Evolutionary conservation across 2,113 vertebrate species (phyloP).

Genomic region (Pavo muticus): DNA sequence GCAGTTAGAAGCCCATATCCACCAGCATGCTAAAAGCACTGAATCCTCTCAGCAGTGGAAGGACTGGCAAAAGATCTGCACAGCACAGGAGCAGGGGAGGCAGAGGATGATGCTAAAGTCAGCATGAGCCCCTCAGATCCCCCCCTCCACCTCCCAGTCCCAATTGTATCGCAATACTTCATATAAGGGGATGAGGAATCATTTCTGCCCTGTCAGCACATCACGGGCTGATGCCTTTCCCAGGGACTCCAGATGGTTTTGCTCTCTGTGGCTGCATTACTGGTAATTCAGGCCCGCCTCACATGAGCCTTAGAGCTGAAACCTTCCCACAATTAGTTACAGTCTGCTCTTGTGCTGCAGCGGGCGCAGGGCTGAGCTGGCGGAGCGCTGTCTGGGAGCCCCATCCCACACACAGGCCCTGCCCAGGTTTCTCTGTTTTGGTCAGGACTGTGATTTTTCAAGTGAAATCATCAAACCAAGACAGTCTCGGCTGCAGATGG

Average conservation of each 20-base stretch:
- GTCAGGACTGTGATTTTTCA: constrained; percentile 52
- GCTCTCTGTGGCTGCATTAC: constrained; percentile 38
- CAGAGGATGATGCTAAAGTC: not conserved
- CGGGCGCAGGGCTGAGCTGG: constrained; percentile 60
- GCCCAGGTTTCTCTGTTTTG: constrained; percentile 47
- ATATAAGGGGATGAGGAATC: not conserved
- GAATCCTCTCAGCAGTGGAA: not conserved
- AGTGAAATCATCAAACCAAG: constrained; percentile 52
- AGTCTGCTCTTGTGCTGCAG: constrained; percentile 33
- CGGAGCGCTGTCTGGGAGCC: constrained; percentile 33
- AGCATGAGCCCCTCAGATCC: not conserved
- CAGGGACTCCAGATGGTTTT: constrained; percentile 60
- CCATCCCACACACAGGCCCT: constrained; percentile 9
- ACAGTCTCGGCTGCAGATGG: not conserved
- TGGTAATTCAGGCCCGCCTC: constrained; percentile 56
- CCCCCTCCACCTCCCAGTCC: not conserved
- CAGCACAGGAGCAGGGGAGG: not conserved
- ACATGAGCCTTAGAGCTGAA: constrained; percentile 31
- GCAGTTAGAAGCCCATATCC: not conserved
- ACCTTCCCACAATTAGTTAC: constrained; percentile 42
- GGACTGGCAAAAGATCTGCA: not conserved
- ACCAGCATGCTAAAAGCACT: not conserved
- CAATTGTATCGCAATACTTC: not conserved
- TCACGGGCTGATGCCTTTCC: not conserved
- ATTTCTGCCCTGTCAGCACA: constrained; percentile 33